Evolutionary conservation across 2,797 vertebrate species (phyloP).

Genomic region (Buphagus erythrorhynchus): DNA sequence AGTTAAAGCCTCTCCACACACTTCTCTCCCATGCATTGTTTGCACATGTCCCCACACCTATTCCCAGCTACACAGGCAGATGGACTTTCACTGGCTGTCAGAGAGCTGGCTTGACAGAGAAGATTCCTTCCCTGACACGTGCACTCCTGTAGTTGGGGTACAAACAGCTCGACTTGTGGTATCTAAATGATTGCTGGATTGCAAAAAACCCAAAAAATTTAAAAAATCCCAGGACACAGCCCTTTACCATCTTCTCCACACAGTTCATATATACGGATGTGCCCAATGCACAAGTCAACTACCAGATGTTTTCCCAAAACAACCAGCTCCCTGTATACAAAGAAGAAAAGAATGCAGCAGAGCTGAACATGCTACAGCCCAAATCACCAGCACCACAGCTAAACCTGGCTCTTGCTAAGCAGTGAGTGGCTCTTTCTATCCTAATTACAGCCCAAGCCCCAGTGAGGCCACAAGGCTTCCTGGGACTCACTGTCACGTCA

Average conservation of each 20-base stretch:
- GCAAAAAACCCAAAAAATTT: neutral
- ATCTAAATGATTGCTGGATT: neutral
- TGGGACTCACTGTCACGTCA: neutral
- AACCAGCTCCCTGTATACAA: fast-evolving
- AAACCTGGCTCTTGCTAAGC: neutral
- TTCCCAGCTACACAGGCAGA: neutral
- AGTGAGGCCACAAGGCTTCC: fast-evolving
- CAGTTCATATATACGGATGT: neutral
- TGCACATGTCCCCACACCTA: neutral
- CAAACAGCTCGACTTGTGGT: neutral
- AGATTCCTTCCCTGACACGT: neutral
- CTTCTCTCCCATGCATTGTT: neutral
- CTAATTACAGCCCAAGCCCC: neutral
- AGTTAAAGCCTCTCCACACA: neutral
- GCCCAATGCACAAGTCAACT: neutral
- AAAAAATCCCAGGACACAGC: neutral
- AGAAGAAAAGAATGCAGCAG: neutral
- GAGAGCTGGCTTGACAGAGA: neutral
- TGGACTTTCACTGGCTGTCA: neutral
- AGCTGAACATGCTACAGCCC: neutral
- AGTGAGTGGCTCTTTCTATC: neutral
- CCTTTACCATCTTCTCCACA: neutral
- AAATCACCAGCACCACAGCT: neutral
- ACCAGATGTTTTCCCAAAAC: neutral
- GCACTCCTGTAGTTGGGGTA: neutral